These are phyloP conservation scores for Sterrhoptilus dennistouni DNA, from an alignment of 2,113 vertebrate species.

Conservation along the genomic window DNA sequence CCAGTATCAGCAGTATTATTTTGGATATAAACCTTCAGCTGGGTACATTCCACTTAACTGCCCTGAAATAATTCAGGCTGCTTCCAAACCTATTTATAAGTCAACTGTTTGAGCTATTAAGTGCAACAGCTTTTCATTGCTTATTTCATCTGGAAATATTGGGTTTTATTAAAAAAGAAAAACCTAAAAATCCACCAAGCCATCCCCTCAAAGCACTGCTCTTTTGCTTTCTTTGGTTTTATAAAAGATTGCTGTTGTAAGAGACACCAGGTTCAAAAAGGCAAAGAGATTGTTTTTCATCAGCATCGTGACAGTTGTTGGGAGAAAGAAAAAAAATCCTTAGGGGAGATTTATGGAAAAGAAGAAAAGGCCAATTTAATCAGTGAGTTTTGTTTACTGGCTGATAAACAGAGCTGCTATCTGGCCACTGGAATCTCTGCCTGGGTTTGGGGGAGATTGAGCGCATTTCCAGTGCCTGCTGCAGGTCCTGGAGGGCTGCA, in stretches of 20 bases:
- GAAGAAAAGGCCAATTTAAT: slow-evolving; percentile 33
- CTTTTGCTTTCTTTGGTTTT: slow-evolving; percentile 6
- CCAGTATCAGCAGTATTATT: slow-evolving; percentile 55
- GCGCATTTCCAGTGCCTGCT: neutral
- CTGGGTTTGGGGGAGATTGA: neutral
- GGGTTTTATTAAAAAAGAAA: neutral
- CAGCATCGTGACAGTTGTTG: neutral
- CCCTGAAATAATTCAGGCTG: slow-evolving; percentile 67
- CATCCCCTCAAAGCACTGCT: neutral
- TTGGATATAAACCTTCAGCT: slow-evolving; percentile 59
- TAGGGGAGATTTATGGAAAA: slow-evolving; percentile 9
- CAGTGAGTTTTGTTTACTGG: slow-evolving; percentile 25
- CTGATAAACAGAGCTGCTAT: slow-evolving; percentile 32
- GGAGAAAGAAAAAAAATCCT: neutral
- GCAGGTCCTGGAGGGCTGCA: neutral
- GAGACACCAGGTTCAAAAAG: slow-evolving; percentile 42
- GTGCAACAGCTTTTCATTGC: neutral
- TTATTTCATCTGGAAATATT: slow-evolving; percentile 19
- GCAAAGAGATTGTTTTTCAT: slow-evolving; percentile 48
- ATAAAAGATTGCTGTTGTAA: neutral
- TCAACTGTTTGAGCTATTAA: slow-evolving; percentile 50
- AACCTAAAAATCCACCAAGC: neutral
- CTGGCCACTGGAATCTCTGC: slow-evolving; percentile 6
- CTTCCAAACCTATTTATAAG: slow-evolving; percentile 62
- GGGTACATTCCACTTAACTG: slow-evolving; percentile 64